These are phyloP conservation scores for Stigmatopora argus DNA, from an alignment of 2,113 vertebrate genomes.

Conservation along the genomic window DNA sequence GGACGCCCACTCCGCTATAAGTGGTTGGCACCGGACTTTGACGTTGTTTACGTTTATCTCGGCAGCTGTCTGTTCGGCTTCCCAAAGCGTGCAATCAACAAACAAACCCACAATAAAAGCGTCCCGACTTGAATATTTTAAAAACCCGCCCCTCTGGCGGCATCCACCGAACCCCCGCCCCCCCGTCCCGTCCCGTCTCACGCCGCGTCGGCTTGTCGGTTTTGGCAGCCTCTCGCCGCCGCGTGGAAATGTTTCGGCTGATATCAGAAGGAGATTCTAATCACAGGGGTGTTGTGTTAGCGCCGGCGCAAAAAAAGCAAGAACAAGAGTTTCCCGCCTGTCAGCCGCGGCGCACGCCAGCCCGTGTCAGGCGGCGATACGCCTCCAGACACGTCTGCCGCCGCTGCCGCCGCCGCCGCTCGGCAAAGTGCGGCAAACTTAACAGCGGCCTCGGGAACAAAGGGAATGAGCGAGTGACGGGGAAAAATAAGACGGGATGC, in stretches of 20 bases:
- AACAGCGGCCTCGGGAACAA: conserved; percentile 85
- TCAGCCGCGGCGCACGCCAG: conserved; percentile 79
- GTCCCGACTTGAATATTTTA: conserved; percentile 71
- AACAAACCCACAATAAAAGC: conserved; percentile 58
- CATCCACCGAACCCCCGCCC: background rate
- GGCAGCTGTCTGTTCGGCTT: conserved; percentile 17
- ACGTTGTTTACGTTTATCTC: background rate
- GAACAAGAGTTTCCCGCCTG: conserved; percentile 82
- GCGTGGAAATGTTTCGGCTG: conserved; percentile 91
- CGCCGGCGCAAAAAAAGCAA: conserved; percentile 81
- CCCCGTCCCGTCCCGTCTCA: conserved; percentile 41
- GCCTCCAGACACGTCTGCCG: conserved; percentile 91
- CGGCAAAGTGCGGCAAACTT: conserved; percentile 86
- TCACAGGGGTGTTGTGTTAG: conserved; percentile 91
- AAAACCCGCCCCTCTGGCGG: conserved; percentile 46
- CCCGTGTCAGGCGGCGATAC: conserved; percentile 87
- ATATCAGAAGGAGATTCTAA: conserved; percentile 95
- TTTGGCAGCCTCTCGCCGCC: conserved; percentile 74
- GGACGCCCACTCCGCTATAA: too few relatives aligned
- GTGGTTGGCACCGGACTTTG: background rate
- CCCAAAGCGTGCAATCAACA: conserved; percentile 56
- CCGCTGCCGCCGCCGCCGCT: conserved; percentile 74
- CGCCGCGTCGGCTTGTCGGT: conserved; percentile 64
- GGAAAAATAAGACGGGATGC: conserved; percentile 79
- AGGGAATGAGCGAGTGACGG: conserved; percentile 84